Evolutionary conservation across 2,888 invertebrate species (phyloP), one percentile per base, ranked within the genome.

Genomic region (Trichopoda pennipes): DNA sequence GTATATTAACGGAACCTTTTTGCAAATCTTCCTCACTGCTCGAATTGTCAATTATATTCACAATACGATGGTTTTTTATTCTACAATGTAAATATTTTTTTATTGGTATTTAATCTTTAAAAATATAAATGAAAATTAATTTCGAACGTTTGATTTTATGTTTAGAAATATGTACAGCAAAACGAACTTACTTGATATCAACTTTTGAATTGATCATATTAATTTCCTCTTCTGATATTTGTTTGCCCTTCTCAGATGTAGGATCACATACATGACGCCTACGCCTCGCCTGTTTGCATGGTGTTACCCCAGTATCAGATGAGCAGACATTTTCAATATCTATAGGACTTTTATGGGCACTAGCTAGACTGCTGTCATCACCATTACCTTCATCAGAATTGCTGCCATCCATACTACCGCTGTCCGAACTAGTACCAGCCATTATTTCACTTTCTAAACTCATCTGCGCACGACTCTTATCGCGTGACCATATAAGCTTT

Each of bases 401-500:
- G 85, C 95, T 95, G 80, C 94, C 95, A 89, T 95, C 95, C 92
- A 95, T 94, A 91, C 95, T 95, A 77, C 95, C 95, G 87, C 95
- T 95, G 88, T 96, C 96, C 3, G 95, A 95, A 72, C 95, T 95
- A 92, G 93, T 87, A 6, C 89, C 85, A 86, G 91, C 86, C 89
- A 92, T 85, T 89, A 93, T 86, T 32, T 90, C 89, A 73, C 89
- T 88, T 85, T 91, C 88, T 28, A 90, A 77, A 77, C 88, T 89
- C 85, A 90, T 86, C 92, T 91, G 90, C 91, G 90, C 89, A 86
- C 92, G 87, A 87, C 92, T 85, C 87, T 90, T 85, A 89, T 92
- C 95, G 28, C 96, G 94, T 1, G 96, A 95, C 98, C 98, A 98
- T 90, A 98, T 95, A 86, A 97, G 95, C 88, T 98, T 97, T 85